Evolutionary conservation across 2,113 vertebrate genomes (phyloP), one percentile per base, ranked within the genome.

Genomic region (Brachirus orientalis): DNA sequence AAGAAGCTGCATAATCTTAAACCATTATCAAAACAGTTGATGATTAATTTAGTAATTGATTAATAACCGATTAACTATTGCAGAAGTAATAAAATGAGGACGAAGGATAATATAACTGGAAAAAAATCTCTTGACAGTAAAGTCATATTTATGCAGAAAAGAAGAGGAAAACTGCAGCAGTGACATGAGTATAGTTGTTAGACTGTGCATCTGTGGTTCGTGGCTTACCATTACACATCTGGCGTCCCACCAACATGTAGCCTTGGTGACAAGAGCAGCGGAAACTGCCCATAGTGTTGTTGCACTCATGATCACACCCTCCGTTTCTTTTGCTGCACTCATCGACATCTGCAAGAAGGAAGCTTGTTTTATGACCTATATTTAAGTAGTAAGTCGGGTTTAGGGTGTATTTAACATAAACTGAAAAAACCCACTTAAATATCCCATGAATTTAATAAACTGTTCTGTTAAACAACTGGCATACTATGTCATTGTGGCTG

Each of bases 251-350:
- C 77, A 95, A 88, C 0, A 10, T 7, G 35, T 95, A 99, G 45
- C 98, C 98, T 2, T 87, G 91, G 63, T 86, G 82, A 89, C 98
- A 99, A 1, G 92, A 92, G 52, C 98, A 99, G 37, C 63, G 92
- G 91, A 96, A 98, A 88, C 95, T 98, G 50, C 98, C 98, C 0
- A 88, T 83, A 6, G 92, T 93, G 93, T 99, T 99, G 72, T 87
- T 84, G 85, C 98, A 99, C 20, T 91, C 75, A 1, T 99, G 97
- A 76, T 91, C 93, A 83, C 98, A 99, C 50, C 93, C 93, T 0
- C 95, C 97, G 0, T 97, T 96, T 62, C 69, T 74, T 0, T 36
- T 85, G 60, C 43, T 63, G 85, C 98, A 99, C 88, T 99, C 98
- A 20, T 99, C 85, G 19, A 97, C 84, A 92, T 99, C 98, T 99